Percentiles rank a stretch among this genome's conserved stretches.
Conservation (phyloP, 2,797 vertebrate species). For the Chaunax sp. region DNA sequence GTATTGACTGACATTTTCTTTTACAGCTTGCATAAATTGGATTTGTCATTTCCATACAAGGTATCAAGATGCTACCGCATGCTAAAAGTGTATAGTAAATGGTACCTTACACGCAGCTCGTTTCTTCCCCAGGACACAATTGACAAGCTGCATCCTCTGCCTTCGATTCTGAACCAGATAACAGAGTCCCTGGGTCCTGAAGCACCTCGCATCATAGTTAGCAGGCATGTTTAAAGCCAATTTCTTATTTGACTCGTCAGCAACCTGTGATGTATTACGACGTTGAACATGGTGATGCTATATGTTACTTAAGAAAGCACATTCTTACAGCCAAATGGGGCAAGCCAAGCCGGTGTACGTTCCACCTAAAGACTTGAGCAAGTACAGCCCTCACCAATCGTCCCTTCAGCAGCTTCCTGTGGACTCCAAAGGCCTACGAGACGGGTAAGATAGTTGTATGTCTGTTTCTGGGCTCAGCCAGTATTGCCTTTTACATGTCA, state of each 20-base stretch:
- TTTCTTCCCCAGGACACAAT: slow-evolving; percentile 79
- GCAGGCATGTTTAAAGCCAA: slow-evolving; percentile 55
- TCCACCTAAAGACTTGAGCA: slow-evolving; percentile 85
- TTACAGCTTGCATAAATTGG: not conserved
- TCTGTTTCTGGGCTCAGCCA: not conserved
- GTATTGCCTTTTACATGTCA: not conserved
- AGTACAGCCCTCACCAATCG: slow-evolving; percentile 88
- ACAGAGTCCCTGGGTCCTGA: slow-evolving; percentile 79
- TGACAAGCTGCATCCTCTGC: slow-evolving; percentile 89
- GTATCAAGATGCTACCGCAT: not conserved
- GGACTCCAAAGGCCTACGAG: slow-evolving; percentile 64
- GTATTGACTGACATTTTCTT: not conserved
- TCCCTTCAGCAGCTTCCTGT: slow-evolving; percentile 79
- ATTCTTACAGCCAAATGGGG: slow-evolving; percentile 62
- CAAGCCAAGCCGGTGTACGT: slow-evolving; percentile 85
- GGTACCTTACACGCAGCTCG: slow-evolving; percentile 23
- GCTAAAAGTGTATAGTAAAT: not conserved
- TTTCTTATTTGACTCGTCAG: too few species aligned
- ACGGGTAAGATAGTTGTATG: slow-evolving; percentile 44
- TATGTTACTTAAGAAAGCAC: not conserved
- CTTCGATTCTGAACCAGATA: slow-evolving; percentile 91
- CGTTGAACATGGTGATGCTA: not conserved
- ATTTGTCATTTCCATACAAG: not conserved
- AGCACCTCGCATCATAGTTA: slow-evolving; percentile 73
- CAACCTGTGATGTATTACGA: not conserved